Conservation (phyloP, 1,140 invertebrate species). For the Leptinotarsa lineolata region DNA sequence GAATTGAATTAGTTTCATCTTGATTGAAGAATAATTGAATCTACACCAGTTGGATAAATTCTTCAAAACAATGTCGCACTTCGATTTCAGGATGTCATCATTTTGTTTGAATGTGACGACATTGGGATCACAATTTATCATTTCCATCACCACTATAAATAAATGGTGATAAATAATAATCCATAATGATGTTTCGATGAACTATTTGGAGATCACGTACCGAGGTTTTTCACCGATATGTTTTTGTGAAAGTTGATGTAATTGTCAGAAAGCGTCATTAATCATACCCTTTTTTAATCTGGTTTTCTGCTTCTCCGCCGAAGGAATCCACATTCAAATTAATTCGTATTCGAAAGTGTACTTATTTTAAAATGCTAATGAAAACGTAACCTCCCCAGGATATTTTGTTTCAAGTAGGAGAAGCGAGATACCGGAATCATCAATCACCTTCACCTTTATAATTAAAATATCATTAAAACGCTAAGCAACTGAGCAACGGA, state of each 20-base stretch:
- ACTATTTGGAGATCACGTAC: not conserved
- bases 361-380: not conserved
- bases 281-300: conserved; percentile 2
- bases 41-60: too few species aligned
- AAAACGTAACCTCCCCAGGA: conserved; percentile 1
- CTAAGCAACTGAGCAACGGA: not conserved
- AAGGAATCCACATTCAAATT: not conserved
- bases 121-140: too few species aligned
- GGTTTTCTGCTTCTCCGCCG: not conserved
- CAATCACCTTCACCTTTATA: conserved; percentile 6
- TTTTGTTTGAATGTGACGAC: too few species aligned
- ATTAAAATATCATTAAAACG: conserved; percentile 3
- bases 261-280: not conserved
- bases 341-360: not conserved
- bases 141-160: too few species aligned
- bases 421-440: not conserved
- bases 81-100: too few species aligned
- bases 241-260: not conserved
- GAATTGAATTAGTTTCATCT: too few species aligned
- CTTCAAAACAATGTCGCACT: too few species aligned
- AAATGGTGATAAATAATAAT: too few species aligned
- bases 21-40: too few species aligned
- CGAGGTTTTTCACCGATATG: not conserved
- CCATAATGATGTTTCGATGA: not conserved
- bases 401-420: not conserved